Percentiles rank a stretch among this genome's conserved stretches.
phyloP scores from a whole-genome alignment of 2,797 vertebrate genomes.

The Toxotes lorentzi region DNA sequence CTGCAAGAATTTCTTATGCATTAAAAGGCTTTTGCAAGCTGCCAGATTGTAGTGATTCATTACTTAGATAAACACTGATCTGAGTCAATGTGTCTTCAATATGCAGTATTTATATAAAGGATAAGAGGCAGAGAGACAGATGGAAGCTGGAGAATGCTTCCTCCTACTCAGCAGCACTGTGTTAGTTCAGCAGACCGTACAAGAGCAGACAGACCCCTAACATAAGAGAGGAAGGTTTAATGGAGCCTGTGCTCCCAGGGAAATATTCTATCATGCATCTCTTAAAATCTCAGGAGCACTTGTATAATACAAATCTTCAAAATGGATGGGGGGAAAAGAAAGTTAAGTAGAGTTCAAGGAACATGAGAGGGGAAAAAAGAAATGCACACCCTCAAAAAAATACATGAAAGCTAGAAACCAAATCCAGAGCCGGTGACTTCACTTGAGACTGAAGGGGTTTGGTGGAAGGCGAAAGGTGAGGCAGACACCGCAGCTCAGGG shows the following conservation, averaged over 20 bases:
- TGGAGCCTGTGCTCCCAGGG: conserved; percentile 60
- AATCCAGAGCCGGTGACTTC: conserved; percentile 59
- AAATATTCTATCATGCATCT: conserved; percentile 62
- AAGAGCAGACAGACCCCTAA: conserved; percentile 56
- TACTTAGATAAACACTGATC: conserved; percentile 72
- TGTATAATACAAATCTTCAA: conserved; percentile 17
- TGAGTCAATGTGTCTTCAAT: conserved; percentile 63
- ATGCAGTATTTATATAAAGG: conserved; percentile 71
- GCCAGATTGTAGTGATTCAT: conserved; percentile 66
- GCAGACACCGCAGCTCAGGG: conserved; percentile 56
- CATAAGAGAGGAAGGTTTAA: conserved; percentile 56
- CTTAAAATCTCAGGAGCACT: conserved; percentile 55
- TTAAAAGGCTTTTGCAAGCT: conserved; percentile 62
- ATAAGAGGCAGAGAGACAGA: conserved; percentile 56
- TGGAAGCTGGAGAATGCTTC: conserved; percentile 59
- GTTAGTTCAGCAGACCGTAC: conserved; percentile 71
- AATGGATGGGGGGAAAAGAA: conserved; percentile 20
- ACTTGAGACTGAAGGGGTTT: conserved; percentile 50
- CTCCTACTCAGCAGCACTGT: conserved; percentile 65
- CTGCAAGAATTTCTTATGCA: conserved; percentile 55
- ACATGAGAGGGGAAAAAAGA: conserved; percentile 27
- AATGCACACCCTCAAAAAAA: conserved; percentile 5
- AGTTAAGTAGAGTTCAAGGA: conserved; percentile 39
- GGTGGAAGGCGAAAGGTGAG: conserved; percentile 65
- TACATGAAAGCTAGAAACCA: conserved; percentile 67